A percentile compares a stretch with the other conserved stretches of the same genome.
These are phyloP conservation scores for Nestor notabilis DNA, from an alignment of 2,113 vertebrate genomes.

Conservation along the genomic window DNA sequence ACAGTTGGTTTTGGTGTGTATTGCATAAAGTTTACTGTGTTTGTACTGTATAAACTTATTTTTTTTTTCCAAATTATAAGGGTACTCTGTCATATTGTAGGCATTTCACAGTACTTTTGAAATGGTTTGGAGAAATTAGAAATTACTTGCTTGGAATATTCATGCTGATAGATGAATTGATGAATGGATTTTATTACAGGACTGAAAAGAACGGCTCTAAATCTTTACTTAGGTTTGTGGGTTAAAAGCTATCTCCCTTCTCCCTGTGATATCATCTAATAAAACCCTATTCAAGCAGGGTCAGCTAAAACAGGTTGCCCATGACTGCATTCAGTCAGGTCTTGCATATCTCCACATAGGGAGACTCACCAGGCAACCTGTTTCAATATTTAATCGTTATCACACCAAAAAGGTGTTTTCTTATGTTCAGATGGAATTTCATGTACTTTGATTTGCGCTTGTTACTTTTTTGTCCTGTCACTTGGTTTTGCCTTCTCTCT, in stretches of 20 bases:
- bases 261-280: background rate
- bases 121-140: background rate
- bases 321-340: background rate
- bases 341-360: background rate
- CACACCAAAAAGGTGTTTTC: background rate
- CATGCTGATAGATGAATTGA: background rate
- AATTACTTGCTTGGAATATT: background rate
- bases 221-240: background rate
- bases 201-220: background rate
- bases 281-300: background rate
- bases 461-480: background rate
- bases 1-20: background rate
- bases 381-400: background rate
- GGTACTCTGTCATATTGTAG: background rate
- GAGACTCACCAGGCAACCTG: background rate
- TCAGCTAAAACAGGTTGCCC: background rate
- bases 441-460: background rate
- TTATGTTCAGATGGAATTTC: background rate
- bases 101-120: background rate
- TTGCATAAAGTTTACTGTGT: background rate
- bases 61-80: background rate
- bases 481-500: background rate
- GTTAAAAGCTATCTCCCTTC: background rate
- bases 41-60: background rate
- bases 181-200: background rate